Base-by-base conservation (phyloP, 2,113 vertebrate species). In the Thymallus thymallus region DNA sequence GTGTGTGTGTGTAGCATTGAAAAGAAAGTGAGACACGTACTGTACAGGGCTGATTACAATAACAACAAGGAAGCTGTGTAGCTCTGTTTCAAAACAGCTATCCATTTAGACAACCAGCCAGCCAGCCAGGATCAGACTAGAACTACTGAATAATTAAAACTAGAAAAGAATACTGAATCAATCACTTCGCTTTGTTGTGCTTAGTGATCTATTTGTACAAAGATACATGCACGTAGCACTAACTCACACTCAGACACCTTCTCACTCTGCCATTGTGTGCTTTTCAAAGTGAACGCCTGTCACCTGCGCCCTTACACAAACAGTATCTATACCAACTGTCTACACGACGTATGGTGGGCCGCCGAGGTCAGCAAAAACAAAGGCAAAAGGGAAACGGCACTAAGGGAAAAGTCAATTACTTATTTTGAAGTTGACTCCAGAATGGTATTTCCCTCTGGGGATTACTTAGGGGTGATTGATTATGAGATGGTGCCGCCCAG, bases 41-140 rank as follows among this genome's bases (percentile, higher is more conserved):
- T n/a, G n/a, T 35, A 68, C 30, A 68, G 20, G n/a, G 74, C 66
- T 80, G 56, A 86, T 90, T 88, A 86, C 46, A 86, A 88, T 82
- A 84, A 87, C 82, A 89, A 29, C 84, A 83, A 80, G 61, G 85
- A 78, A 80, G 79, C 22, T 16, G 71, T 69, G 76, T 7, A 80
- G 79, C 22, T 16, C 69, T 69, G 77, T 7, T 41, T 41, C 35
- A 41, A 41, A 7, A 41, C 66, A 67, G 14, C 72, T 22, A 4
- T 60, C 20, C 56, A 23, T 60, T 16, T 20, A 41, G 7, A 10
- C 35, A 2, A 41, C 56, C 56, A 60, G 63, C 55, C 35, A 30
- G 29, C 29, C 29, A 72, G 75, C 48, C 22, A 23, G 66, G 14
- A 85, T 82, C 74, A 77, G 75, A 76, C 68, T 74, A 67, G 20